Percentiles rank a stretch among this genome's conserved stretches.
Conservation (phyloP, 1,140 invertebrate species). For the Harlomillsia oculata region DNA sequence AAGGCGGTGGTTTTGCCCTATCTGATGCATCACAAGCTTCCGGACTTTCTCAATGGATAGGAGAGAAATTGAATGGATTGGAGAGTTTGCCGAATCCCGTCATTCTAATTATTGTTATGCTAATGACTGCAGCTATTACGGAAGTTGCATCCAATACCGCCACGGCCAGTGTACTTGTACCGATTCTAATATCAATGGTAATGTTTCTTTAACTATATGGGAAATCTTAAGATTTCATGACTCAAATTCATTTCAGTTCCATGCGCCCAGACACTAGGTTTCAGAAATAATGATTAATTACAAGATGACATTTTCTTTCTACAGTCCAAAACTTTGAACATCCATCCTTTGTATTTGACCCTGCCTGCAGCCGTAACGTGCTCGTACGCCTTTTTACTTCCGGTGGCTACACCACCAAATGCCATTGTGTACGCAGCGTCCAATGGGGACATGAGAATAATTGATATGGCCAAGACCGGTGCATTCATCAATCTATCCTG, state of each 20-base stretch:
- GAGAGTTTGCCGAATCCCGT: slow-evolving; percentile 36
- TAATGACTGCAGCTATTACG: slow-evolving; percentile 52
- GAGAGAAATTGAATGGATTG: slow-evolving; percentile 46
- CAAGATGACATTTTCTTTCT: slow-evolving; percentile 6
- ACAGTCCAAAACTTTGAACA: slow-evolving; percentile 51
- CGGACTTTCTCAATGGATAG: slow-evolving; percentile 63
- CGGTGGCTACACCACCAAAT: slow-evolving; percentile 67
- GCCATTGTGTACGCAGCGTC: slow-evolving; percentile 74
- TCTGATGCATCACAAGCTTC: slow-evolving; percentile 69
- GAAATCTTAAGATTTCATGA: neutral
- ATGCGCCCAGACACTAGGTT: neutral
- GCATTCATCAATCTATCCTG: slow-evolving; percentile 30
- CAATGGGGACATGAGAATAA: slow-evolving; percentile 21
- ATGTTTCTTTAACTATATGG: slow-evolving; percentile 26
- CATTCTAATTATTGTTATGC: slow-evolving; percentile 40
- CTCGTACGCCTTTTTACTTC: slow-evolving; percentile 23
- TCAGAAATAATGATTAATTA: neutral
- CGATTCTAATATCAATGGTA: slow-evolving; percentile 67
- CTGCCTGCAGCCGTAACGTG: slow-evolving; percentile 67
- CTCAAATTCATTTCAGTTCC: neutral
- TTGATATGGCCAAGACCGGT: slow-evolving; percentile 33
- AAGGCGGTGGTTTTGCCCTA: slow-evolving; percentile 74
- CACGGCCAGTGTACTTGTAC: slow-evolving; percentile 65
- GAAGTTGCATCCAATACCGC: slow-evolving; percentile 78
- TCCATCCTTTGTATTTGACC: slow-evolving; percentile 78